phyloP scores from a whole-genome alignment of 2,113 vertebrate genomes.

The Nothocercus julius region DNA sequence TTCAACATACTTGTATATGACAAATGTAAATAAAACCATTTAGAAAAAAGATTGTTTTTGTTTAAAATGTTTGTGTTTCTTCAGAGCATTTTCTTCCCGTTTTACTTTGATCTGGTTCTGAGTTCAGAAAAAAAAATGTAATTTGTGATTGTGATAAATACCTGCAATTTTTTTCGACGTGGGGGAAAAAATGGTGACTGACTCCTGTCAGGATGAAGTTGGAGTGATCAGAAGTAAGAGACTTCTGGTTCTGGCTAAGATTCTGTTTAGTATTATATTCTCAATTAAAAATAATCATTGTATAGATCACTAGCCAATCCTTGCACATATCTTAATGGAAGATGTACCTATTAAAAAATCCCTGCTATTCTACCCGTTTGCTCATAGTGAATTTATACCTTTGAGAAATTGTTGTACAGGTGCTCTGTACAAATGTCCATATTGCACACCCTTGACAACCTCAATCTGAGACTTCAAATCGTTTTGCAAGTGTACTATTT shows the following conservation, averaged over 20 bases:
- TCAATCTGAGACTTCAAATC: slow-evolving; percentile 37
- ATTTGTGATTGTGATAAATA: neutral
- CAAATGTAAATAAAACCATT: slow-evolving; percentile 80
- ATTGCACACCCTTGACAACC: slow-evolving; percentile 10
- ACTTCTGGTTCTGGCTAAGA: slow-evolving; percentile 14
- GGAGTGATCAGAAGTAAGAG: slow-evolving; percentile 59
- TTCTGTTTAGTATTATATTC: slow-evolving; percentile 44
- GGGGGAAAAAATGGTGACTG: slow-evolving; percentile 62
- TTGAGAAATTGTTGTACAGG: slow-evolving; percentile 11
- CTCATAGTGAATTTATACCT: slow-evolving; percentile 19
- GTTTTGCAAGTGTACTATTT: slow-evolving; percentile 68
- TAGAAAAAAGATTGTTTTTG: slow-evolving; percentile 78
- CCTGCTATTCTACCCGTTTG: neutral
- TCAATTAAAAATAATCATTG: neutral
- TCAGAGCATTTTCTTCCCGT: slow-evolving; percentile 58
- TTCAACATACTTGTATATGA: slow-evolving; percentile 65
- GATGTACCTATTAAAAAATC: neutral
- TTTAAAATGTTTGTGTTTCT: slow-evolving; percentile 73
- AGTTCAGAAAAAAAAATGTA: slow-evolving; percentile 22
- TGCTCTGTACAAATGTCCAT: slow-evolving; percentile 18
- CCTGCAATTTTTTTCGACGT: slow-evolving; percentile 52
- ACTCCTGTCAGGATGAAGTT: slow-evolving; percentile 65
- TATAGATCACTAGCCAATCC: neutral
- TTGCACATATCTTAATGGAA: slow-evolving; percentile 23
- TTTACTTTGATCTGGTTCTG: slow-evolving; percentile 41